phyloP scores from a whole-genome alignment of 2,888 invertebrate genomes.

The Oxytorus armatus region DNA sequence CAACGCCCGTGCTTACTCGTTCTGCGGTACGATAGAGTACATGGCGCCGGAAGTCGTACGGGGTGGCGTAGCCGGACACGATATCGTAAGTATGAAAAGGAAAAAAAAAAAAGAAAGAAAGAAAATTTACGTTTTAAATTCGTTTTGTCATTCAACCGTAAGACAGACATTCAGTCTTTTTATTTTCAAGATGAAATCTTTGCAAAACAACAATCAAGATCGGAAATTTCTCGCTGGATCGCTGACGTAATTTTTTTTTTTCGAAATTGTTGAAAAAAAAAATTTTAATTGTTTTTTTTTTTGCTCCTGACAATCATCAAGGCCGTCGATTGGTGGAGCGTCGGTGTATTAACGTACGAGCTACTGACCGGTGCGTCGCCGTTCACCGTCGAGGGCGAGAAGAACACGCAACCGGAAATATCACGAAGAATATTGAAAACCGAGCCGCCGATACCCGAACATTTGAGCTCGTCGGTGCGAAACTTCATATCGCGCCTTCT shows the following conservation, averaged over 20 bases:
- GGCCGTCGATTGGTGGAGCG: slow-evolving; percentile 99
- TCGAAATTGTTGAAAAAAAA: slow-evolving; percentile 1
- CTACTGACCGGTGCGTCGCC: slow-evolving; percentile 98
- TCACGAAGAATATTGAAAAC: slow-evolving; percentile 95
- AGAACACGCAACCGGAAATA: slow-evolving; percentile 97
- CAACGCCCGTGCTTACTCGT: slow-evolving; percentile 96
- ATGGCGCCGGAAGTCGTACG: slow-evolving; percentile 96
- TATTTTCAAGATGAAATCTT: too few relatives aligned
- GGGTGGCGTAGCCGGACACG: slow-evolving; percentile 95
- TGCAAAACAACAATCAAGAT: too few relatives aligned
- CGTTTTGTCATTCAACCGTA: too few relatives aligned
- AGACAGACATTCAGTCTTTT: too few relatives aligned
- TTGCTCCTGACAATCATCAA: too few relatives aligned
- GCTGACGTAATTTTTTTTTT: too few relatives aligned
- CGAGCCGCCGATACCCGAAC: slow-evolving; percentile 95
- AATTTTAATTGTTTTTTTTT: slow-evolving; percentile 12
- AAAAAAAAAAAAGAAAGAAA: background rate
- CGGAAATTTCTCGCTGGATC: too few relatives aligned
- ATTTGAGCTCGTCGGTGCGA: slow-evolving; percentile 90
- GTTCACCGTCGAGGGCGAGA: slow-evolving; percentile 97
- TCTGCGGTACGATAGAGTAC: slow-evolving; percentile 99
- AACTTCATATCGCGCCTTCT: slow-evolving; percentile 93
- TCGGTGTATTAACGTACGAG: slow-evolving; percentile 98
- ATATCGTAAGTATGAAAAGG: slow-evolving; percentile 90
- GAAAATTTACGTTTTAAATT: too few relatives aligned